These are phyloP conservation scores for Calyptommatus sinebrachiatus DNA, from an alignment of 2,113 vertebrate genomes.

Conservation along the genomic window DNA sequence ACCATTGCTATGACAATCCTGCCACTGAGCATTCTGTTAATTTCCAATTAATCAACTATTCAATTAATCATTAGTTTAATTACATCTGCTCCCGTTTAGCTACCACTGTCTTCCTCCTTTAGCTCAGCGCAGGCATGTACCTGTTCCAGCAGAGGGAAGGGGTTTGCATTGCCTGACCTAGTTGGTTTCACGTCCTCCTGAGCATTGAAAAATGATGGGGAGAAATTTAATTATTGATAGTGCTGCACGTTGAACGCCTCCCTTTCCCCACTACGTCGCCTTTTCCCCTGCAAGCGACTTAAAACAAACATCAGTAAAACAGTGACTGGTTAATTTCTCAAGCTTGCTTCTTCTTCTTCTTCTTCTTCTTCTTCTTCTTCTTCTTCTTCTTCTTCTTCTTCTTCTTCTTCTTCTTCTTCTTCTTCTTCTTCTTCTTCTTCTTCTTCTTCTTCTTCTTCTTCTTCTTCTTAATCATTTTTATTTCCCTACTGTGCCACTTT, in stretches of 20 bases:
- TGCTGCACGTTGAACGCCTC: constrained; percentile 50
- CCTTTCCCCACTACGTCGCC: constrained; percentile 17
- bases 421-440: too few relatives aligned
- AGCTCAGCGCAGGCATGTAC: constrained; percentile 60
- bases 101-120: constrained; percentile 46
- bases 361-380: constrained; percentile 42
- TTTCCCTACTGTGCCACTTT: constrained; percentile 68
- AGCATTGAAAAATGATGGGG: constrained; percentile 68
- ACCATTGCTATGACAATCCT: constrained; percentile 76
- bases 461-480: constrained; percentile 69
- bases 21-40: constrained; percentile 75
- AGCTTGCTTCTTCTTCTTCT: neutral
- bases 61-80: constrained; percentile 83
- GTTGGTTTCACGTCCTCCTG: constrained; percentile 61
- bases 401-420: constrained; percentile 29
- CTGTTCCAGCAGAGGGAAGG: constrained; percentile 47
- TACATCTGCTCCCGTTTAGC: constrained; percentile 68
- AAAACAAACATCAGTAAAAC: constrained; percentile 58
- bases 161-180: constrained; percentile 72
- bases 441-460: too few relatives aligned
- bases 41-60: constrained; percentile 82
- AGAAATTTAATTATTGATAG: constrained; percentile 75
- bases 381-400: constrained; percentile 30
- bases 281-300: constrained; percentile 58
- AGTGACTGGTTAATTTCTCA: constrained; percentile 69